A percentile compares a stretch with the other conserved stretches of the same genome.
phyloP scores from a whole-genome alignment of 2,797 vertebrate genomes.

The Melanotaenia nigrans region DNA sequence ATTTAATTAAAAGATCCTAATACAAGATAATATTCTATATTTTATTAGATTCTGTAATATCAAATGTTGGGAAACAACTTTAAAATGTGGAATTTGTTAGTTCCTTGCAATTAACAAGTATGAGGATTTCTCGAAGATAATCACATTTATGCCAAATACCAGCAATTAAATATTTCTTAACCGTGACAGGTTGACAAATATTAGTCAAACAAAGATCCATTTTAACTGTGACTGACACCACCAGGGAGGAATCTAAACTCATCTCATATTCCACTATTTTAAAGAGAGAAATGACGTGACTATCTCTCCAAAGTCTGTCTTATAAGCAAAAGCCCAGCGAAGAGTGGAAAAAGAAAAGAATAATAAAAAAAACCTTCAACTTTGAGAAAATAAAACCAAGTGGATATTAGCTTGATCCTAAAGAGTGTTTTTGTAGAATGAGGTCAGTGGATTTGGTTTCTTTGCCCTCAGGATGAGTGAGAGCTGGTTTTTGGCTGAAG shows the following conservation, averaged over 20 bases:
- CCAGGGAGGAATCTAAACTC: background rate
- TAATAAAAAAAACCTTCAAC: background rate
- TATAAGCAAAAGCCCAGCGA: background rate
- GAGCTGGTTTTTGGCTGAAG: background rate
- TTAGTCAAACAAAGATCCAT: background rate
- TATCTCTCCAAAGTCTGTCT: background rate
- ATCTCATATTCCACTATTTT: too few relatives aligned
- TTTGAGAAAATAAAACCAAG: background rate
- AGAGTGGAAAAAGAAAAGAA: background rate
- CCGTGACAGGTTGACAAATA: too few relatives aligned
- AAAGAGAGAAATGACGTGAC: too few relatives aligned
- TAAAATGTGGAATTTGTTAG: too few relatives aligned
- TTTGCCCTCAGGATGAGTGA: background rate
- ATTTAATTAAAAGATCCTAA: too few relatives aligned
- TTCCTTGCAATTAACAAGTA: too few relatives aligned
- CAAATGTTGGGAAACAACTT: too few relatives aligned
- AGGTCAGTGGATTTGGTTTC: constrained; percentile 1
- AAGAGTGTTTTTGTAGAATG: background rate
- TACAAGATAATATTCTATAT: too few relatives aligned
- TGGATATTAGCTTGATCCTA: background rate
- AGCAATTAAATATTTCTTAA: too few relatives aligned
- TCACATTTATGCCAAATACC: too few relatives aligned
- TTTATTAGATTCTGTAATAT: too few relatives aligned
- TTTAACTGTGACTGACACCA: background rate
- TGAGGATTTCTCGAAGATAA: too few relatives aligned